phyloP scores from a whole-genome alignment of 2,113 vertebrate species.

The Thryonomys swinderianus region DNA sequence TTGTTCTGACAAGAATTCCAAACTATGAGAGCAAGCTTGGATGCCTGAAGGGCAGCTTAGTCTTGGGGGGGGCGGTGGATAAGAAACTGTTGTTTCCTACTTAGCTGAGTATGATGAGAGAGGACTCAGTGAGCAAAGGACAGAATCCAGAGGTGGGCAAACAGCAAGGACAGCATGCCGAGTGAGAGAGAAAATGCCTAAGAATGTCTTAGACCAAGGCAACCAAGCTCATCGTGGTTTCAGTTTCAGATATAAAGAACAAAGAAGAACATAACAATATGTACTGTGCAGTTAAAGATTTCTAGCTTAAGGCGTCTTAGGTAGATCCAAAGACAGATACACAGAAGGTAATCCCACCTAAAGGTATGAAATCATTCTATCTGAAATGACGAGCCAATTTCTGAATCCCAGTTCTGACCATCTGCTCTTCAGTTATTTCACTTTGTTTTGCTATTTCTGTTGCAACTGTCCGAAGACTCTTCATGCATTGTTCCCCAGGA shows the following conservation, averaged over 20 bases:
- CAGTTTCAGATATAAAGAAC: background rate
- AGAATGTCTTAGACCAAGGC: background rate
- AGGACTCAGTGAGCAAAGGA: background rate
- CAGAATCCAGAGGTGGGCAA: background rate
- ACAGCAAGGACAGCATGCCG: accelerated
- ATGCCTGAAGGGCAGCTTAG: background rate
- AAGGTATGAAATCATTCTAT: background rate
- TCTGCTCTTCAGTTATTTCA: background rate
- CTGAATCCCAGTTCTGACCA: background rate
- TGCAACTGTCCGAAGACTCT: background rate
- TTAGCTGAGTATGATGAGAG: background rate
- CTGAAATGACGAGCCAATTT: background rate
- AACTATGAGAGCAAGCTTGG: background rate
- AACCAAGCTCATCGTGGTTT: background rate
- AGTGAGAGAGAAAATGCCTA: background rate
- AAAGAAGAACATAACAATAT: background rate
- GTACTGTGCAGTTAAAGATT: background rate
- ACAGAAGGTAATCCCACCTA: accelerated
- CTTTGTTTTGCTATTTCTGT: too few species aligned
- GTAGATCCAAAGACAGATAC: background rate
- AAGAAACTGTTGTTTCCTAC: background rate
- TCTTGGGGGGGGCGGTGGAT: too few species aligned
- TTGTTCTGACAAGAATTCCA: background rate
- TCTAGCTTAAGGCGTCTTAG: background rate
- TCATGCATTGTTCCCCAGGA: background rate